These are phyloP conservation scores for Crossocerus cetratus DNA, from an alignment of 2,888 invertebrate genomes.

Conservation along the genomic window DNA sequence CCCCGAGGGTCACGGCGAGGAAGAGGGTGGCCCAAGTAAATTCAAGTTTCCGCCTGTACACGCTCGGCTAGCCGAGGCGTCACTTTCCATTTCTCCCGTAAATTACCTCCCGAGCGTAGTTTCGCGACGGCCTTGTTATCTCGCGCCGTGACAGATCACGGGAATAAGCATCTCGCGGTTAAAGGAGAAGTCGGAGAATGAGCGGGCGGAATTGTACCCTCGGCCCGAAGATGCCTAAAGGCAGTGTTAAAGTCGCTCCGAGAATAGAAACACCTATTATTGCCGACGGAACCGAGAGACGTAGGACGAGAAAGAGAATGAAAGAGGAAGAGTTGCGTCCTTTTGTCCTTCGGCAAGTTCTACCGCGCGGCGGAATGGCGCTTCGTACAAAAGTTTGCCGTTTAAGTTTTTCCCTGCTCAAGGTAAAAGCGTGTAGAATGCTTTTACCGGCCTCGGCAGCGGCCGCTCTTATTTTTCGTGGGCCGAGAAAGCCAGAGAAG, in stretches of 20 bases:
- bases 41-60: too few relatives aligned
- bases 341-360: slow-evolving; percentile 36
- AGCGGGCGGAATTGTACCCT: too few relatives aligned
- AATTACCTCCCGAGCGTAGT: slow-evolving; percentile 49
- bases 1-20: too few relatives aligned
- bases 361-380: slow-evolving; percentile 21
- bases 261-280: slow-evolving; percentile 58
- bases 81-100: slow-evolving; percentile 57
- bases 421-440: slow-evolving; percentile 19
- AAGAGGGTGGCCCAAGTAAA: too few relatives aligned
- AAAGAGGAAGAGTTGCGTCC: slow-evolving; percentile 35
- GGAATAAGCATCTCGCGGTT: slow-evolving; percentile 58
- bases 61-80: slow-evolving; percentile 13
- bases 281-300: slow-evolving; percentile 22
- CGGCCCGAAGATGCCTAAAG: slow-evolving; percentile 54
- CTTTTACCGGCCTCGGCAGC: slow-evolving; percentile 25
- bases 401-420: slow-evolving; percentile 26
- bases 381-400: slow-evolving; percentile 39
- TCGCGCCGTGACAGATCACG: slow-evolving; percentile 57
- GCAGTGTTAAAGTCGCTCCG: slow-evolving; percentile 38
- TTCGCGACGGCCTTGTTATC: slow-evolving; percentile 58
- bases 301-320: slow-evolving; percentile 10
- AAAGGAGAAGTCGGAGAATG: slow-evolving; percentile 45
- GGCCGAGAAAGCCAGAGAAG: not conserved
- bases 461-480: slow-evolving; percentile 36